Evolutionary conservation across 2,888 invertebrate species (phyloP).

Genomic region (Megaustenia siamemsis): DNA sequence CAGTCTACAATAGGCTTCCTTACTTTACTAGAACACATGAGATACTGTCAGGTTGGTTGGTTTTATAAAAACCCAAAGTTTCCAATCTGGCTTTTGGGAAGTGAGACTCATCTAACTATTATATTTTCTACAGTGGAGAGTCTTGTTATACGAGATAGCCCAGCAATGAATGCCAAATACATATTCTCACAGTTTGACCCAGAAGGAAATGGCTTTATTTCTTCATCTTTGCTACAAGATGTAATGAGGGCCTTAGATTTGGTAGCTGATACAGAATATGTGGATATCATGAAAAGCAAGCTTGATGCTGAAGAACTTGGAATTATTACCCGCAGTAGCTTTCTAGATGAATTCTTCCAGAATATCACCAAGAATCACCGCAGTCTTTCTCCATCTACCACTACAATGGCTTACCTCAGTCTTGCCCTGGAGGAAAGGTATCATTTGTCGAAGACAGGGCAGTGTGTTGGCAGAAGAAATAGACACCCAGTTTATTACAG

Average conservation of each 20-base stretch:
- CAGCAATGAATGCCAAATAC: constrained; percentile 90
- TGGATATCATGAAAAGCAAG: constrained; percentile 93
- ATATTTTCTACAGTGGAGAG: constrained; percentile 84
- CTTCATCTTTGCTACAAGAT: constrained; percentile 88
- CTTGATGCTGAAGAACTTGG: constrained; percentile 93
- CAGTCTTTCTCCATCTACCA: constrained; percentile 91
- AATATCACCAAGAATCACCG: constrained; percentile 86
- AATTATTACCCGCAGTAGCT: constrained; percentile 91
- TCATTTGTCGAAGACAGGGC: constrained; percentile 90
- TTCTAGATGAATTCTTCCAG: constrained; percentile 96
- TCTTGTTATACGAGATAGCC: constrained; percentile 92
- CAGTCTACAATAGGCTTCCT: constrained; percentile 94
- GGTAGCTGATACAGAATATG: constrained; percentile 93
- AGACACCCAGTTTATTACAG: constrained; percentile 90
- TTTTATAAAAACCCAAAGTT: constrained; percentile 94
- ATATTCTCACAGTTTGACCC: constrained; percentile 94
- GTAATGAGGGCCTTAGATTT: constrained; percentile 90
- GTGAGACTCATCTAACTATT: constrained; percentile 94
- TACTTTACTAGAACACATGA: constrained; percentile 93
- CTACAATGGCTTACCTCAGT: constrained; percentile 94
- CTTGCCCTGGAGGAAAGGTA: constrained; percentile 88
- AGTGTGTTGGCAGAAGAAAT: constrained; percentile 89
- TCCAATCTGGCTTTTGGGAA: constrained; percentile 95
- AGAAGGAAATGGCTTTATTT: constrained; percentile 88
- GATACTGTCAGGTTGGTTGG: constrained; percentile 93